phyloP scores from a whole-genome alignment of 2,797 vertebrate species.

The Neosalanx taihuensis region DNA sequence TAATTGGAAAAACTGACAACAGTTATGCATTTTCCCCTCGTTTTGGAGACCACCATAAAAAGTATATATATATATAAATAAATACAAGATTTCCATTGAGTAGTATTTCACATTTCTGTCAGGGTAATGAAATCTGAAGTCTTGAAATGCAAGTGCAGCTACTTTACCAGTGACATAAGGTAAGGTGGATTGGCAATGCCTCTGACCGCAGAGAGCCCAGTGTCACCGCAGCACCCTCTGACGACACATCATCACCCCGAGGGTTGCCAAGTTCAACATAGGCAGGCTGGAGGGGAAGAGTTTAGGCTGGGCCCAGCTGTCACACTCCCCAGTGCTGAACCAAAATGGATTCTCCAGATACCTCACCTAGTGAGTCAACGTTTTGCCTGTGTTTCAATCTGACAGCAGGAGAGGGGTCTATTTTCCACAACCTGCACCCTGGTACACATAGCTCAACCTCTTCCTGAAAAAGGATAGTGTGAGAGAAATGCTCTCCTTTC shows the following conservation, averaged over 20 bases:
- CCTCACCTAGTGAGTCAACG: conserved; percentile 32
- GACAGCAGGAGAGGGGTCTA: conserved; percentile 40
- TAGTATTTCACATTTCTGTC: conserved; percentile 67
- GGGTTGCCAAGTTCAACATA: conserved; percentile 59
- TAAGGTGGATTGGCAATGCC: conserved; percentile 60
- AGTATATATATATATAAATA: conserved; percentile 20
- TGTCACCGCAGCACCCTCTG: conserved; percentile 50
- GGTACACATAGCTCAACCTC: conserved; percentile 58
- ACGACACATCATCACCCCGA: conserved; percentile 56
- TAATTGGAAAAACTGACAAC: conserved; percentile 75
- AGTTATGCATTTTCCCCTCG: conserved; percentile 49
- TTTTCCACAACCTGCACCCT: conserved; percentile 58
- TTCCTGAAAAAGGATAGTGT: conserved; percentile 54
- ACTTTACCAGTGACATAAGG: conserved; percentile 50
- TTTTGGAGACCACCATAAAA: conserved; percentile 57
- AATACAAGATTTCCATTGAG: conserved; percentile 60
- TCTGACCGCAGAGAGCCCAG: conserved; percentile 35
- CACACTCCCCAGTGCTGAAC: conserved; percentile 30
- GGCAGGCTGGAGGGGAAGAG: conserved; percentile 54
- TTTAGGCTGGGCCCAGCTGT: conserved; percentile 52
- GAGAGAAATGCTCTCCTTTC: conserved; percentile 43
- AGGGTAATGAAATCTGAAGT: conserved; percentile 60
- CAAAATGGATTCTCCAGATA: conserved; percentile 60
- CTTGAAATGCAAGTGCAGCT: conserved; percentile 51
- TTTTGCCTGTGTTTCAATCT: conserved; percentile 26